Evolutionary conservation across 2,888 invertebrate genomes (phyloP), one percentile per base, ranked within the genome.

Genomic region (Drosophila nr. fundita): DNA sequence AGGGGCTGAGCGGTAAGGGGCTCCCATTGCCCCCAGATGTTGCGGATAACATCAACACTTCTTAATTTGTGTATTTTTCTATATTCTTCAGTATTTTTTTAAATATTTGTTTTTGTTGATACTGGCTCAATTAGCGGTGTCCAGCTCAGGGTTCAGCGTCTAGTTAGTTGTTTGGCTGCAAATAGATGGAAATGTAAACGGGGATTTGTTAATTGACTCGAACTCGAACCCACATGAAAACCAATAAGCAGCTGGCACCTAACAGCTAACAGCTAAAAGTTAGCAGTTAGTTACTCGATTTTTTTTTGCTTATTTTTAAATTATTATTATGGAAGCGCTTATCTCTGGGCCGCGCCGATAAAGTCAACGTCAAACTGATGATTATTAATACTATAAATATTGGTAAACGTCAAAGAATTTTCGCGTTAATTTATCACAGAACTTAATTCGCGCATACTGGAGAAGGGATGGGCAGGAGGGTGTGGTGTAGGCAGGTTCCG

Each of bases 1-100:
- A 91, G 80, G 92, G 93, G 87, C 93, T 93, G 78, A 93, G 89
- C 78, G 93, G 92, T 87, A 76, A 76, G n/a, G 71, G 79, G 83
- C 85, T 90, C 29, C 57, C 57, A 83, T 91, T 90, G 79, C 90
- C 91, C 91, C 93, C 91, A 62, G 90, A 77, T 64, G 86, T 78
- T 75, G 89, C 70, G 66, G 92, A 88, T 69, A 91, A 82, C 92
- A 91, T 91, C 79, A 84, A 90, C 89, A 45, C 54, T 62, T 69
- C 40, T 63, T 29, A 29, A 42, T 45, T 42, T 38, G 8, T 42
- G 11, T 29, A 13, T 30, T 49, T 34, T 42, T 34, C 42, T 6
- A 42, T 42, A 42, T 42, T 42, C 42, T 42, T 34, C 21, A 29
- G 36, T 57, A 15, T 34, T n/a, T 55, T 58, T 48, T 42, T 62